Conservation (phyloP, 2,888 invertebrate genomes). For the Troides helena region DNA sequence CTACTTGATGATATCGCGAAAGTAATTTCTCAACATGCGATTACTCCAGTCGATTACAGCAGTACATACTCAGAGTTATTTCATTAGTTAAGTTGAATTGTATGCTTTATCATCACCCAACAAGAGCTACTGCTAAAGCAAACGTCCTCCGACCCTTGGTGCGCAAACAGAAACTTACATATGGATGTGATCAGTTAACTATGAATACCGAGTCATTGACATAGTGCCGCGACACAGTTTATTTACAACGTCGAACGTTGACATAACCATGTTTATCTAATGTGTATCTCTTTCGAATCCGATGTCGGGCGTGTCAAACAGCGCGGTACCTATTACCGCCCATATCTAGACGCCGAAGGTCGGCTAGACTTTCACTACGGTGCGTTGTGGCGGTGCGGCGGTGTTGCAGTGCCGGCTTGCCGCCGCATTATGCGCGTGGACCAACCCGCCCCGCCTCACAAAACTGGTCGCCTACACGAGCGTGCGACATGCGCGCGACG, state of each 20-base stretch:
- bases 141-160: constrained; percentile 32
- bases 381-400: no score
- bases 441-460: constrained; percentile 63
- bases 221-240: constrained; percentile 37
- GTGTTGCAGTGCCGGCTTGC: constrained; percentile 21
- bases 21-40: constrained; percentile 47
- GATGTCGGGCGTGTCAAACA: constrained; percentile 62
- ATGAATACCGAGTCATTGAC: constrained; percentile 33
- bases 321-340: constrained; percentile 61
- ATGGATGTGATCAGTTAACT: constrained; percentile 35
- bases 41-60: constrained; percentile 39
- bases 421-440: constrained; percentile 59
- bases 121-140: constrained; percentile 30
- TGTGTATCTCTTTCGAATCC: constrained; percentile 47
- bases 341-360: constrained; percentile 75
- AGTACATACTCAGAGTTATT: constrained; percentile 28
- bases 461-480: constrained; percentile 73
- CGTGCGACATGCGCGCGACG: constrained; percentile 51
- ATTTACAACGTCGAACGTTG: constrained; percentile 35
- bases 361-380: constrained; percentile 73
- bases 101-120: constrained; percentile 33
- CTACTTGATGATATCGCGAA: constrained; percentile 46
- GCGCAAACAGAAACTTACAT: constrained; percentile 37
- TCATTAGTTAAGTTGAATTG: constrained; percentile 32
- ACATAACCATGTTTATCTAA: constrained; percentile 37